Conservation (phyloP, 2,113 vertebrate genomes). For the Ceuthmochares aereus region DNA sequence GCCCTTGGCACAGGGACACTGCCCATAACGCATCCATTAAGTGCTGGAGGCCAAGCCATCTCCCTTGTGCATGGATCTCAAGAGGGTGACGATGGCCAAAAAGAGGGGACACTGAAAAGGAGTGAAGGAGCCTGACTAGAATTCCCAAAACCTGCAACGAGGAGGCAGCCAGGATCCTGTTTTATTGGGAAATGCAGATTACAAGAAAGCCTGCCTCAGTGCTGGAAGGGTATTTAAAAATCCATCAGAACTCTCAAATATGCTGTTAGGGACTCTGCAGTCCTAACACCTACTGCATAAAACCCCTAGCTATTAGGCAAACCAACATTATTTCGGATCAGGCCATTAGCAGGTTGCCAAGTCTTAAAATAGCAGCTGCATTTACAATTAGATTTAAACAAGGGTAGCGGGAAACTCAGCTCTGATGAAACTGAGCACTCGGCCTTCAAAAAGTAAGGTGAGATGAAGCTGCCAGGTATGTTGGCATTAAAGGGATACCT, state of each 20-base stretch:
- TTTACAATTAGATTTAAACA: background rate
- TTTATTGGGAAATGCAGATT: background rate
- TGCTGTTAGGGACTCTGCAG: background rate
- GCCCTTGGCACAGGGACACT: background rate
- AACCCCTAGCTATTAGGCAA: constrained; percentile 5
- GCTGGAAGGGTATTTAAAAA: constrained; percentile 31
- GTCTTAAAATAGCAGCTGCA: background rate
- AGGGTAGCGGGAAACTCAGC: background rate
- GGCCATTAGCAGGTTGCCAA: background rate
- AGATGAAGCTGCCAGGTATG: background rate
- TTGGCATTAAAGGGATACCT: background rate
- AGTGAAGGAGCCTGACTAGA: background rate
- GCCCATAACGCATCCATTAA: background rate
- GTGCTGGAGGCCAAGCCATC: rapidly evolving
- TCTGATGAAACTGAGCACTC: background rate
- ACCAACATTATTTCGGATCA: background rate
- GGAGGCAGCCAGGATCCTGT: background rate
- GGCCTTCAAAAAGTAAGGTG: background rate
- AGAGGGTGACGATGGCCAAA: background rate
- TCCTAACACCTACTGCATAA: background rate
- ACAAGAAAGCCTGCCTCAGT: background rate
- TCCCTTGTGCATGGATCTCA: rapidly evolving
- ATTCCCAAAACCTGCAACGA: background rate
- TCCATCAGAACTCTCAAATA: constrained; percentile 24
- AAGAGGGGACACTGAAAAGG: background rate